Conservation (phyloP, 2,888 invertebrate genomes). For the Scaptomyza reducta region DNA sequence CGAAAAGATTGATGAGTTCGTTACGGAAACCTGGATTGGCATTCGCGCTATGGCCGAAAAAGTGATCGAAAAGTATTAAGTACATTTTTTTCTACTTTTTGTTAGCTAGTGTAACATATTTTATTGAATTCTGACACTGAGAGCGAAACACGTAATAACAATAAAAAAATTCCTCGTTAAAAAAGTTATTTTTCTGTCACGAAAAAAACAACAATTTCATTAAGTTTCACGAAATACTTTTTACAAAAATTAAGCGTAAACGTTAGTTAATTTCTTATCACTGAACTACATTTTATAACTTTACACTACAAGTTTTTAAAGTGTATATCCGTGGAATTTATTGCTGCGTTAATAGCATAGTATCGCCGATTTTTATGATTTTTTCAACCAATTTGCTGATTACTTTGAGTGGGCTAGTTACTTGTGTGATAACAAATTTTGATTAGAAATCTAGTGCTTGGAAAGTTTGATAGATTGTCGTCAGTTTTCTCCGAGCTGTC, state of each 20-base stretch:
- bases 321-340: background rate
- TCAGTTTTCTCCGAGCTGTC: conserved; percentile 22
- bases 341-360: background rate
- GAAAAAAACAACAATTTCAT: no score
- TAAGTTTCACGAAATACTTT: no score
- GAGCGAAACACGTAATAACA: no score
- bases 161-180: no score
- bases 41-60: conserved; percentile 82
- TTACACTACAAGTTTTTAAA: no score
- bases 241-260: no score
- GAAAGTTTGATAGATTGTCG: background rate
- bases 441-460: conserved; percentile 26
- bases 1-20: conserved; percentile 85
- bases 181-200: no score
- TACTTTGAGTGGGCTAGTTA: conserved; percentile 18
- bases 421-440: conserved; percentile 18
- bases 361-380: conserved; percentile 19
- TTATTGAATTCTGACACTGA: no score
- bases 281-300: no score
- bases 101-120: conserved; percentile 1
- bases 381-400: conserved; percentile 46
- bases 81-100: background rate
- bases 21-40: conserved; percentile 86
- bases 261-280: no score
- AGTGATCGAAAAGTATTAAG: conserved; percentile 74